These are phyloP conservation scores for Apamea crenata DNA, from an alignment of 2,888 invertebrate genomes.

Conservation along the genomic window DNA sequence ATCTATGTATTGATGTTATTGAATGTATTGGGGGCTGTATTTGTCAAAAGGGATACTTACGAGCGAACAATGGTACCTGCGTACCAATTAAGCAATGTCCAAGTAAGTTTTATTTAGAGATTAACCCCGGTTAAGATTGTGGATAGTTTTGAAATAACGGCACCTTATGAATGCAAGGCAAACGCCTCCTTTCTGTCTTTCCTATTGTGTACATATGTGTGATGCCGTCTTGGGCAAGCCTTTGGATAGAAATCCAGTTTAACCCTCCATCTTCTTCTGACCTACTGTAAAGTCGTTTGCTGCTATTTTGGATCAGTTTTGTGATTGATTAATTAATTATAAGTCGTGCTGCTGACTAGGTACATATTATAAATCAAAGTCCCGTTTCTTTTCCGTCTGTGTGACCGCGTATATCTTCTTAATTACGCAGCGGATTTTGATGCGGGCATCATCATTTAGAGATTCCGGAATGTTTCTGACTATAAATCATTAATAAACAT, in stretches of 20 bases:
- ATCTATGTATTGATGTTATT: conserved; percentile 66
- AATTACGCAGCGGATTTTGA: background rate
- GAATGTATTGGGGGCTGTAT: conserved; percentile 68
- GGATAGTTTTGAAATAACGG: background rate
- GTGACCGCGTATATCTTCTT: background rate
- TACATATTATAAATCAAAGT: background rate
- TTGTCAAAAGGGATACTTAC: conserved; percentile 65
- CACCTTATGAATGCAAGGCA: background rate
- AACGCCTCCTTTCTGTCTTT: background rate
- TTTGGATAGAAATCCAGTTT: background rate
- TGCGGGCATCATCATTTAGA: background rate
- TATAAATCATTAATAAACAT: background rate
- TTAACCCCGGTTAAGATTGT: background rate
- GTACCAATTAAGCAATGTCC: conserved; percentile 70
- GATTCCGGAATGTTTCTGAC: background rate
- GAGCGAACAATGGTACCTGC: conserved; percentile 67
- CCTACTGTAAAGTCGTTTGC: background rate
- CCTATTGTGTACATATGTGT: background rate
- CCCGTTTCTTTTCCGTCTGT: background rate
- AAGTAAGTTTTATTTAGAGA: conserved; percentile 57
- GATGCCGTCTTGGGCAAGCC: background rate
- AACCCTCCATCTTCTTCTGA: background rate
- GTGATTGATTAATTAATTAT: background rate
- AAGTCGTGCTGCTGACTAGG: background rate
- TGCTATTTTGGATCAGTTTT: background rate